Percentiles rank a stretch among this genome's conserved stretches.
These are phyloP conservation scores for Heliconius hewitsoni DNA, from an alignment of 1,140 invertebrate species.

Conservation along the genomic window DNA sequence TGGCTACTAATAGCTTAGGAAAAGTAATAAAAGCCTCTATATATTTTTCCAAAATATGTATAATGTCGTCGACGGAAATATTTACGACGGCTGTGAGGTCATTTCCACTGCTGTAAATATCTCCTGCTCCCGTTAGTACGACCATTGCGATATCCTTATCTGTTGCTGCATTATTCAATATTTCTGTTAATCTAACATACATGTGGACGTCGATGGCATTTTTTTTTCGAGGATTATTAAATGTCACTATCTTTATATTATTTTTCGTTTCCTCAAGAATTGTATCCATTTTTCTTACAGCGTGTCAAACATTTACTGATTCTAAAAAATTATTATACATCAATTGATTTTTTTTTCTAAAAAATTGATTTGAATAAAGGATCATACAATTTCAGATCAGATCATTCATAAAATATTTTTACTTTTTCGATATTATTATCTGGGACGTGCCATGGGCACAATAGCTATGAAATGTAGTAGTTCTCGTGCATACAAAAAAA, in stretches of 20 bases:
- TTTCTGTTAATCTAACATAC: constrained; percentile 85
- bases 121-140: constrained; percentile 88
- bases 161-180: constrained; percentile 85
- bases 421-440: no score
- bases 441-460: no score
- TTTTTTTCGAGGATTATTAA: constrained; percentile 88
- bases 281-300: constrained; percentile 38
- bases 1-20: constrained; percentile 92
- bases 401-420: no score
- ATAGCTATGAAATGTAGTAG: no score
- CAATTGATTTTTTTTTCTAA: no score
- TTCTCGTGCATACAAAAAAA: no score
- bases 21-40: constrained; percentile 91
- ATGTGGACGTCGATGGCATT: constrained; percentile 90
- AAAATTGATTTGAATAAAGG: no score
- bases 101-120: constrained; percentile 94
- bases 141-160: constrained; percentile 85
- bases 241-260: constrained; percentile 82
- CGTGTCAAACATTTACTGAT: neutral
- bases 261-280: constrained; percentile 58
- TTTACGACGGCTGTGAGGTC: constrained; percentile 83
- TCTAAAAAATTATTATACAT: constrained; percentile 5
- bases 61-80: constrained; percentile 41
- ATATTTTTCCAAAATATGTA: constrained; percentile 83
- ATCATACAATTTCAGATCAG: no score